Evolutionary conservation across 2,888 invertebrate genomes (phyloP).

Genomic region (Neria commutata): DNA sequence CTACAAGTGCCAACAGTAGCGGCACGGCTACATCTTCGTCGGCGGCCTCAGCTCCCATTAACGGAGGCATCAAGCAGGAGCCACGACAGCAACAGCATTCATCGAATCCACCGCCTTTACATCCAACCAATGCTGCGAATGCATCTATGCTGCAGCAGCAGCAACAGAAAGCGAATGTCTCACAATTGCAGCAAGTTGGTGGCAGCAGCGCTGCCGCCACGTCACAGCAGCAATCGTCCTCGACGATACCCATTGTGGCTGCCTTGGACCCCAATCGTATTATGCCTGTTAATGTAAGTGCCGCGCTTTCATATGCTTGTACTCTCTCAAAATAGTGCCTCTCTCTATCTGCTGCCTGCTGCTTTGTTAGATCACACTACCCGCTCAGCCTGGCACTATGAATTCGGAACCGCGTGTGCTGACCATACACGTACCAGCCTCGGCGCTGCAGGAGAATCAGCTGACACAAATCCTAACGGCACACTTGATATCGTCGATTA

Average conservation of each 20-base stretch:
- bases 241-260: constrained; percentile 60
- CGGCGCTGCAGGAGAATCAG: constrained; percentile 77
- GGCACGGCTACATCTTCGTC: constrained; percentile 16
- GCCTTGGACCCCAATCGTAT: constrained; percentile 65
- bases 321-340: background rate
- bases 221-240: constrained; percentile 37
- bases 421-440: constrained; percentile 89
- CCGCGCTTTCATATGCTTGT: background rate
- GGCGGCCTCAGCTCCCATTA: constrained; percentile 27
- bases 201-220: constrained; percentile 15
- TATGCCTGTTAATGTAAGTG: constrained; percentile 66
- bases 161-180: constrained; percentile 34
- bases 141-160: constrained; percentile 48
- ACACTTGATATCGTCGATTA: constrained; percentile 87
- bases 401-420: constrained; percentile 74
- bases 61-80: constrained; percentile 50
- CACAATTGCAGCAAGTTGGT: constrained; percentile 27
- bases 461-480: constrained; percentile 78
- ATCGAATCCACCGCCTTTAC: constrained; percentile 54
- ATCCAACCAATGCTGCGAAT: constrained; percentile 44
- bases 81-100: constrained; percentile 41
- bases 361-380: constrained; percentile 72
- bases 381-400: constrained; percentile 74
- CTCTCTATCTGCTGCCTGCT: constrained; percentile 4
- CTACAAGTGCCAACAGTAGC: background rate